phyloP scores from a whole-genome alignment of 1,140 invertebrate genomes.

The Saxidomus purpurata region DNA sequence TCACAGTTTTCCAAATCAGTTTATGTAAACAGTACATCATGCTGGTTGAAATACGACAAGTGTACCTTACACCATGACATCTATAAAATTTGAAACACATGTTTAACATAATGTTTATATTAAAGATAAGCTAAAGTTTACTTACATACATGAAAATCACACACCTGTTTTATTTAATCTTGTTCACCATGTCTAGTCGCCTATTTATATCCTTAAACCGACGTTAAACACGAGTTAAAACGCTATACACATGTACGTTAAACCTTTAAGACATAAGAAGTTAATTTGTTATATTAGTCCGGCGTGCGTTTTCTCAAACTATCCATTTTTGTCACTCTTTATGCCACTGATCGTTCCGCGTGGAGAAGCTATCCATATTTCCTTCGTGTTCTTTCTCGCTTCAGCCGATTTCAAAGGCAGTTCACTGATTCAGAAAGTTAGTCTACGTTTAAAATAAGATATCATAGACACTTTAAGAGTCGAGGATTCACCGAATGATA shows the following conservation, averaged over 20 bases:
- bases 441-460: constrained; percentile 38
- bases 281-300: neutral
- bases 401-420: constrained; percentile 33
- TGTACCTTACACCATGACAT: neutral
- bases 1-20: neutral
- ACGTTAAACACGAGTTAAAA: neutral
- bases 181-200: neutral
- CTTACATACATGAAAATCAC: constrained; percentile 31
- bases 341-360: neutral
- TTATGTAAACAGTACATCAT: neutral
- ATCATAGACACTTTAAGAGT: constrained; percentile 35
- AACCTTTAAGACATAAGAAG: constrained; percentile 5
- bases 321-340: constrained; percentile 23
- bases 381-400: constrained; percentile 40
- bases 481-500: constrained; percentile 29
- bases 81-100: constrained; percentile 44
- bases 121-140: constrained; percentile 40
- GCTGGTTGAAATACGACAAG: neutral
- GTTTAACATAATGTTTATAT: constrained; percentile 44
- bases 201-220: neutral
- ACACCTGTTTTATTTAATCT: constrained; percentile 15
- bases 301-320: neutral
- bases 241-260: constrained; percentile 5
- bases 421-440: constrained; percentile 39
- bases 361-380: constrained; percentile 35